Percentiles rank a stretch among this genome's conserved stretches.
These are phyloP conservation scores for Catharus fuscescens DNA, from an alignment of 2,113 vertebrate genomes.

Conservation along the genomic window DNA sequence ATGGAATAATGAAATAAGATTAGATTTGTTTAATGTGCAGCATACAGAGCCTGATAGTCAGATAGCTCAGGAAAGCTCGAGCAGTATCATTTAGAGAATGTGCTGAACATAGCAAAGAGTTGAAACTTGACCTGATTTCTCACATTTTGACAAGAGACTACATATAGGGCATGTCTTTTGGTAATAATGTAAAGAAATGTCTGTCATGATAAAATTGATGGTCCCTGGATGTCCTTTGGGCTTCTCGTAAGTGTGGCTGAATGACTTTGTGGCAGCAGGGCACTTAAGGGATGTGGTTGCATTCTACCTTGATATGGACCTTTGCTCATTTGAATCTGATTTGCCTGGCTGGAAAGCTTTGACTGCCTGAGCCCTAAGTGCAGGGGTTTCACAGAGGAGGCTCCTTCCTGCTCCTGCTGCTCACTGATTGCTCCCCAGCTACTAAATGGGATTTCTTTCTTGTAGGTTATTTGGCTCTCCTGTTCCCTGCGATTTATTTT, in stretches of 20 bases:
- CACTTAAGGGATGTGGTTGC: not conserved
- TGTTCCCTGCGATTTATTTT: not conserved
- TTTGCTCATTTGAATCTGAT: not conserved
- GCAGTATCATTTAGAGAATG: slow-evolving; percentile 39
- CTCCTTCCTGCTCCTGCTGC: not conserved
- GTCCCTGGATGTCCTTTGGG: slow-evolving; percentile 72
- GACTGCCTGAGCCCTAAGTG: not conserved
- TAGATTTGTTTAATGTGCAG: slow-evolving; percentile 60
- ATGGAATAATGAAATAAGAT: slow-evolving; percentile 67
- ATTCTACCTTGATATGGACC: not conserved
- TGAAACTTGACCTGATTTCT: slow-evolving; percentile 47
- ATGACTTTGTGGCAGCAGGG: slow-evolving; percentile 12
- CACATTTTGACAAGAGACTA: slow-evolving; percentile 30
- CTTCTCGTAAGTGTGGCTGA: slow-evolving; percentile 44
- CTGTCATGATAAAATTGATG: slow-evolving; percentile 59
- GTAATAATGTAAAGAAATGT: slow-evolving; percentile 48
- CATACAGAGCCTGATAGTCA: slow-evolving; percentile 1
- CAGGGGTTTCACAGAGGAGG: not conserved
- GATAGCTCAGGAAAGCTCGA: not conserved
- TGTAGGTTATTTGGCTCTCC: not conserved
- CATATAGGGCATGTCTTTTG: slow-evolving; percentile 44
- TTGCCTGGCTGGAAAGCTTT: not conserved
- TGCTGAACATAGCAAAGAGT: slow-evolving; percentile 8
- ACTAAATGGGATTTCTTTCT: not conserved
- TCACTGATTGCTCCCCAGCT: not conserved